Evolutionary conservation across 2,888 invertebrate species (phyloP).

Genomic region (Oxycera nigricornis): DNA sequence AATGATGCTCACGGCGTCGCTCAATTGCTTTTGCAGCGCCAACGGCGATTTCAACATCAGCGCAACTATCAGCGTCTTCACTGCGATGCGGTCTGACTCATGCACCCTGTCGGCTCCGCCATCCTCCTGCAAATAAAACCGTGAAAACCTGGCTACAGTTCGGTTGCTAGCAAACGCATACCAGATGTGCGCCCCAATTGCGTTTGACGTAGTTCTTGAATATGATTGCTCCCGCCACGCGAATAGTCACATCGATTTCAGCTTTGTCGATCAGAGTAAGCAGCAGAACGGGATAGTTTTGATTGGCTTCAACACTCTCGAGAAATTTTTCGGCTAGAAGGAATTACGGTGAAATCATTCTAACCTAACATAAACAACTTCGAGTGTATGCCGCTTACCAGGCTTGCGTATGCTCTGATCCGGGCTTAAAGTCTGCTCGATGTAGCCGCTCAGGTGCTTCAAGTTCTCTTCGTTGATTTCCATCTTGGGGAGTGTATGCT

Average conservation of each 20-base stretch:
- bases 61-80: conserved; percentile 87
- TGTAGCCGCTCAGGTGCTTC: conserved; percentile 79
- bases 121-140: conserved; percentile 65
- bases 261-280: conserved; percentile 86
- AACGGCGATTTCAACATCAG: conserved; percentile 93
- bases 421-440: conserved; percentile 87
- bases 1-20: conserved; percentile 94
- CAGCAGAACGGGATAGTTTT: conserved; percentile 87
- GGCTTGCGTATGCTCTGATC: conserved; percentile 82
- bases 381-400: conserved; percentile 68
- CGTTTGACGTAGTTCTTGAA: conserved; percentile 97
- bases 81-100: conserved; percentile 75
- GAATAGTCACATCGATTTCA: conserved; percentile 79
- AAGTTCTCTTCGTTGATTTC: conserved; percentile 89
- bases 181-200: conserved; percentile 83
- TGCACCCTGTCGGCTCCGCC: conserved; percentile 83
- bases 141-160: neutral
- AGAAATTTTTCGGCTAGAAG: conserved; percentile 86
- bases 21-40: conserved; percentile 90
- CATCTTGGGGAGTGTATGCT: conserved; percentile 65
- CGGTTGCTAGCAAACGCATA: conserved; percentile 58
- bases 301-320: conserved; percentile 87
- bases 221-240: conserved; percentile 89
- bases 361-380: conserved; percentile 27
- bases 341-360: neutral